These are phyloP conservation scores for Rhea pennata DNA, from an alignment of 2,113 vertebrate species.

Conservation along the genomic window DNA sequence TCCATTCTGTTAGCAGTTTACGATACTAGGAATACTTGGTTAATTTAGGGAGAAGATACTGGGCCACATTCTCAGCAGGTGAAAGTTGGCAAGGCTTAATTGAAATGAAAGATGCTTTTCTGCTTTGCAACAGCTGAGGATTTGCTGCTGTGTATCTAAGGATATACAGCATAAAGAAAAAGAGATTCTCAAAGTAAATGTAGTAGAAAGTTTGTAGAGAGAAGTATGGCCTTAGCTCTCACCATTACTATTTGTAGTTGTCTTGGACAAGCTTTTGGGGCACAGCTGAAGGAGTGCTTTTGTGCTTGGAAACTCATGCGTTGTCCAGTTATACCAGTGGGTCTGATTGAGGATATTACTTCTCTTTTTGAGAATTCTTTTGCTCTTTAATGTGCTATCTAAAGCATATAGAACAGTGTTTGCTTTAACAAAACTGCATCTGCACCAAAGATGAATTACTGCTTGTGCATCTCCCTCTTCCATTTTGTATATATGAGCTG, in stretches of 20 bases:
- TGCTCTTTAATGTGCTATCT: background rate
- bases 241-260: background rate
- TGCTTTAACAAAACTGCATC: background rate
- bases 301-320: background rate
- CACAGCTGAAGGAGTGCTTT: background rate
- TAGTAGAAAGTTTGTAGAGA: background rate
- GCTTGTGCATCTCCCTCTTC: background rate
- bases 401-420: background rate
- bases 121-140: background rate
- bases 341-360: background rate
- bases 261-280: background rate
- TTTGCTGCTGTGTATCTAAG: background rate
- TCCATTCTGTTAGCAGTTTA: background rate
- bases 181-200: background rate
- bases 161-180: background rate
- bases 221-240: background rate
- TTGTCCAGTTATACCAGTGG: background rate
- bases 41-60: background rate
- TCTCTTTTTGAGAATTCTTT: background rate
- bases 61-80: background rate
- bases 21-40: background rate
- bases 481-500: background rate
- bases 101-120: background rate
- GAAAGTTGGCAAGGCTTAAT: background rate
- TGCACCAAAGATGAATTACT: background rate